Base-by-base conservation (phyloP, 1,140 invertebrate species). In the Maconellicoccus hirsutus region DNA sequence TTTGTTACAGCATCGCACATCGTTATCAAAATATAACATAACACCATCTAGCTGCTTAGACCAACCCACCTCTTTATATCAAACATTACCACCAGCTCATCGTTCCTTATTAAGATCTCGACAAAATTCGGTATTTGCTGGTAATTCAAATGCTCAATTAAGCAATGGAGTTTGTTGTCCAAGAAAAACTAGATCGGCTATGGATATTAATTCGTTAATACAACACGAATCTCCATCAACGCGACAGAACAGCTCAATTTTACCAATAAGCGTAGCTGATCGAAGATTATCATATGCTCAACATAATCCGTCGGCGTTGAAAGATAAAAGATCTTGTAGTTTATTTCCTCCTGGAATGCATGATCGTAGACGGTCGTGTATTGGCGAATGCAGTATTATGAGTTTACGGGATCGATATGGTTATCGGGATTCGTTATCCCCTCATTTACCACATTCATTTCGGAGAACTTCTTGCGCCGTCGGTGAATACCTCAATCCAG, bases 71-170 rank as follows among this genome's bases (percentile, higher is more conserved):
- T 25, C 78, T 76, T 72, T 79, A 77, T 70, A 79, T 77, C 23
- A 78, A 75, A 69, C 74, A 72, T 78, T 82, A 33, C 74, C 79
- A 66, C 74, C 71, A 63, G 79, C 78, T 25, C 71, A 74, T 78
- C 72, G 79, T 16, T 77, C 71, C 72, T 76, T 75, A 27, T 71
- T 73, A 39, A 42, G 27, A 70, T 72, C 69, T 77, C 78, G 88
- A 1, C 87, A 92, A 78, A 93, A 92, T 79, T 92, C 90, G 1
- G 90, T 93, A 4, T 93, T 93, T 78, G 89, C 91, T 0, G 88
- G 88, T 7, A 83, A 87, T 73, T 83, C 88, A 72, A 79, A 81
- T 73, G 81, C 84, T 73, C 83, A 85, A 82, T 79, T 80, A 61
- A 1, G 66, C 3, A 70, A 69, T 25, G 73, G 72, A 19, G 27